Base-by-base conservation (phyloP, 2,888 invertebrate genomes). In the Lycaena phlaeas region DNA sequence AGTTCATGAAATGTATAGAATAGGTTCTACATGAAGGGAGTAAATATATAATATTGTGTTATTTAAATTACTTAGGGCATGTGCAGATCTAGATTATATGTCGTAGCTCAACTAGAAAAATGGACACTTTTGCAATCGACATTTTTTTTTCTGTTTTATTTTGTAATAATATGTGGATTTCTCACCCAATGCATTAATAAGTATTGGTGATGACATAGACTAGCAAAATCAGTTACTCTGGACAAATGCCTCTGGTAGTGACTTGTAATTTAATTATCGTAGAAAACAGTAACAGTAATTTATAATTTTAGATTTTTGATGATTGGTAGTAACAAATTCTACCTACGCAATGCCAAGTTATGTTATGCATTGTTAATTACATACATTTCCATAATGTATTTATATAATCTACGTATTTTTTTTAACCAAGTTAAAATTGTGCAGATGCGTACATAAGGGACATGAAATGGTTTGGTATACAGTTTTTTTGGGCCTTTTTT, bases 401-500 rank as follows among this genome's bases (percentile, higher is more conserved):
- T n/a, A n/a, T n/a, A n/a, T n/a, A n/a, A n/a, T n/a, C n/a, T n/a
- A n/a, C n/a, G n/a, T n/a, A n/a, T n/a, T n/a, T n/a, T n/a, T n/a
- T n/a, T n/a, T n/a, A n/a, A n/a, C n/a, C n/a, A n/a, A n/a, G n/a
- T n/a, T n/a, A n/a, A n/a, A n/a, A n/a, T n/a, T n/a, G n/a, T n/a
- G n/a, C n/a, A n/a, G n/a, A n/a, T n/a, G n/a, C n/a, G n/a, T n/a
- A n/a, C n/a, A n/a, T n/a, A n/a, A 66, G 57, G 64, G 62, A 63
- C 68, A 68, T 68, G 42, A 49, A 64, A 37, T 67, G 63, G 40
- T 46, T 66, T 75, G 68, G 76, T 78, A 77, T 77, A 77, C 57
- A 56, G 64, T 73, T 74, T 75, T 70, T 73, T 79, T 73, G 79
- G 77, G 71, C 77, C 70, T 70, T 77, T 70, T 51, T 60, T 65